A percentile compares a stretch with the other conserved stretches of the same genome.
phyloP scores from a whole-genome alignment of 2,113 vertebrate species.

The Kobus ellipsiprymnus region DNA sequence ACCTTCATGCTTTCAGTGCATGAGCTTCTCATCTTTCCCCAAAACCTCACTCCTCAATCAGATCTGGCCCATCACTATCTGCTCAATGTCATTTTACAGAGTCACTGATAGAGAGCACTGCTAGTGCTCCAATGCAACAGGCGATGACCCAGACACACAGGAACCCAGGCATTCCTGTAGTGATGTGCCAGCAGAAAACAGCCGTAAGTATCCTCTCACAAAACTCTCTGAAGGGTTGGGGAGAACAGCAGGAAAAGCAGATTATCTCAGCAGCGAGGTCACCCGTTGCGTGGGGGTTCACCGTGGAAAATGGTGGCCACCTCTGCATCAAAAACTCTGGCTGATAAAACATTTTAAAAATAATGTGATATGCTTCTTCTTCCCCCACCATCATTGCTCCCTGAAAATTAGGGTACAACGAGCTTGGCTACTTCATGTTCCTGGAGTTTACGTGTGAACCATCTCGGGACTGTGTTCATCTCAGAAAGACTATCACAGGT shows the following conservation, averaged over 20 bases:
- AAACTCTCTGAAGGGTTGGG: constrained; percentile 32
- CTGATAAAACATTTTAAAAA: constrained; percentile 7
- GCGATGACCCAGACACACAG: not conserved
- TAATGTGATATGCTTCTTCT: not conserved
- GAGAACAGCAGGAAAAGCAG: constrained; percentile 52
- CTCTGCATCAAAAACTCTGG: constrained; percentile 17
- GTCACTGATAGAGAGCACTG: not conserved
- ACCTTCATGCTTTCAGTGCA: not conserved
- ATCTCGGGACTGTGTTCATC: not conserved
- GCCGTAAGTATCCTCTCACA: constrained; percentile 33
- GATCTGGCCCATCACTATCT: not conserved
- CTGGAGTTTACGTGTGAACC: not conserved
- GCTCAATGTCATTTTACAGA: not conserved
- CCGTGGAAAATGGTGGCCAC: not conserved
- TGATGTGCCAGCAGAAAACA: not conserved
- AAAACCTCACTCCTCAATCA: not conserved
- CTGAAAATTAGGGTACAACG: not conserved
- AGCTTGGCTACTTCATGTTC: not conserved
- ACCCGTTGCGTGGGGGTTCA: not conserved
- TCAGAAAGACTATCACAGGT: not conserved
- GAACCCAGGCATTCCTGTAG: constrained; percentile 15
- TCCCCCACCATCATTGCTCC: not conserved
- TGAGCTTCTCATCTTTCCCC: not conserved
- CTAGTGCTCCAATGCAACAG: not conserved
- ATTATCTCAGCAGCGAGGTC: constrained; percentile 43